These are phyloP conservation scores for Propithecus deckenii DNA, from an alignment of 2,797 vertebrate species.

Conservation along the genomic window DNA sequence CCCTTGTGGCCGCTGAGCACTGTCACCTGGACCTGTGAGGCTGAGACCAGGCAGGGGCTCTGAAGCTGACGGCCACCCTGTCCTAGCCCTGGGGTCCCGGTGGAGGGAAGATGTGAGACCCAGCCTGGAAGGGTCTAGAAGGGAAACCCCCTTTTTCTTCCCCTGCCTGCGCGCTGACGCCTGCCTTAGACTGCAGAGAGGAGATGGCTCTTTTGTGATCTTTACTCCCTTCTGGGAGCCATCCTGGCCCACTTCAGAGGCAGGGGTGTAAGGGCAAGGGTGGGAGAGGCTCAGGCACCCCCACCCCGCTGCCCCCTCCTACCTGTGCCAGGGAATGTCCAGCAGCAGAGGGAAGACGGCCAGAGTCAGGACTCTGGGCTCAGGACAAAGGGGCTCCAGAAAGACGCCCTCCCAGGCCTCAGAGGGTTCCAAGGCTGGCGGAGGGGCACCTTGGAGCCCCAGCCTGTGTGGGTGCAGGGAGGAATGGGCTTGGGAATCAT, in stretches of 20 bases:
- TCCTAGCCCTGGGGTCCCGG: background rate
- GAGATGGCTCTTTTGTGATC: background rate
- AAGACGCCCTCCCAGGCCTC: background rate
- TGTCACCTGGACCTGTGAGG: background rate
- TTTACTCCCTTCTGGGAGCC: background rate
- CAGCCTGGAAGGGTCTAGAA: background rate
- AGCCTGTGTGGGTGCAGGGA: background rate
- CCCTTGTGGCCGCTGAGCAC: background rate
- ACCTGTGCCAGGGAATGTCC: background rate
- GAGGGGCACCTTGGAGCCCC: background rate
- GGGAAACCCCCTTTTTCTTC: background rate
- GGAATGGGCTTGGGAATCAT: background rate
- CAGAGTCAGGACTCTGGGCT: background rate
- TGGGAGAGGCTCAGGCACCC: too few species aligned
- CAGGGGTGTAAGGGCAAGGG: background rate
- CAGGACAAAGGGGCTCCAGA: background rate
- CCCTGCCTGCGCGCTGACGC: background rate
- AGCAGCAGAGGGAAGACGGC: background rate
- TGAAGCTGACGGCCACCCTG: background rate
- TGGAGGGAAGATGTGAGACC: background rate
- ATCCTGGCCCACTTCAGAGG: background rate
- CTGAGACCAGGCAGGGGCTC: background rate
- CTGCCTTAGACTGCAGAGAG: background rate
- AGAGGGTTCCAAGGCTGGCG: background rate
- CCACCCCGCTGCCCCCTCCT: background rate